Conservation (phyloP, 2,888 invertebrate species). For the Acanthosepion esculentum region DNA sequence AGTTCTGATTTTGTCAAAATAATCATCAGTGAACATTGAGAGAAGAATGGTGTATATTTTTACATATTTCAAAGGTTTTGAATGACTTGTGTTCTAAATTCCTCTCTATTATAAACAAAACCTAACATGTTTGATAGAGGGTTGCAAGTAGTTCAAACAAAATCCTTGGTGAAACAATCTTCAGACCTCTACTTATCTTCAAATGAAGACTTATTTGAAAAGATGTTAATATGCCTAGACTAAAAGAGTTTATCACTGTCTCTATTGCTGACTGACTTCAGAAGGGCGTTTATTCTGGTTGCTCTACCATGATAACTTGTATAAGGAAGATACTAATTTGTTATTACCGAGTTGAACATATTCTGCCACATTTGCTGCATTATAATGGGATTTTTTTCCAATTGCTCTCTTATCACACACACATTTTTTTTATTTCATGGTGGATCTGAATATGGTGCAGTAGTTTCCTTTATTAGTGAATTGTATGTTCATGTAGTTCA, state of each 20-base stretch:
- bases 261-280: background rate
- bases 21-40: too few relatives aligned
- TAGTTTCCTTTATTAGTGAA: background rate
- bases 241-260: background rate
- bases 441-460: background rate
- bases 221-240: too few relatives aligned
- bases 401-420: background rate
- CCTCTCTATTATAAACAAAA: too few relatives aligned
- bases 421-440: background rate
- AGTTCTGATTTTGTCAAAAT: too few relatives aligned
- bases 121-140: too few relatives aligned
- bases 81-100: too few relatives aligned
- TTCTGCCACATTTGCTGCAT: background rate
- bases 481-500: background rate
- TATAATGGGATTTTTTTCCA: background rate
- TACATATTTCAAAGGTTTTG: too few relatives aligned
- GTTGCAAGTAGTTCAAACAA: too few relatives aligned
- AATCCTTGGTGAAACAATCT: too few relatives aligned
- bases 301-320: background rate
- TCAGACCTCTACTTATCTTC: too few relatives aligned
- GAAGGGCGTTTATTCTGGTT: background rate
- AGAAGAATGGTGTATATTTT: too few relatives aligned
- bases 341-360: background rate
- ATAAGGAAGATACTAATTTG: background rate
- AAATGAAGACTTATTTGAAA: too few relatives aligned